phyloP scores from a whole-genome alignment of 2,113 vertebrate species.

The Centrocercus urophasianus region DNA sequence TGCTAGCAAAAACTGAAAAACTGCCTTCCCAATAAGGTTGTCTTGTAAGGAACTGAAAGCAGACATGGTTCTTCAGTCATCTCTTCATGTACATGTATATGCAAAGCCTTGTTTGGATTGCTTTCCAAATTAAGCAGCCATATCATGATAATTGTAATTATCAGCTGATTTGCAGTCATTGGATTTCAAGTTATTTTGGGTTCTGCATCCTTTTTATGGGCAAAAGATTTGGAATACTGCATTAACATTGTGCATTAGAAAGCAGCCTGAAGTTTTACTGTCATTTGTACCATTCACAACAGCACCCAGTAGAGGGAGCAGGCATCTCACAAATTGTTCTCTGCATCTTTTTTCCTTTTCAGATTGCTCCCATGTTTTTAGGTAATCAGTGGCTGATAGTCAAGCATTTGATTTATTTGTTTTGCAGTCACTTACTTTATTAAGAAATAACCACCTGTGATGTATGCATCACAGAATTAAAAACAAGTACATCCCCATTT shows the following conservation, averaged over 20 bases:
- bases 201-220: background rate
- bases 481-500: background rate
- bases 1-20: background rate
- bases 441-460: background rate
- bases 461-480: rapidly evolving
- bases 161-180: background rate
- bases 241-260: background rate
- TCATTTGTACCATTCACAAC: background rate
- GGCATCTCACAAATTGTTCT: background rate
- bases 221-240: background rate
- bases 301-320: conserved; percentile 47
- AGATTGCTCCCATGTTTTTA: background rate
- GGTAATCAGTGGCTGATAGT: background rate
- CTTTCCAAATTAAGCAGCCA: background rate
- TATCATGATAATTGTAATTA: background rate
- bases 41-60: background rate
- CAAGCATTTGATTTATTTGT: background rate
- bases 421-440: background rate
- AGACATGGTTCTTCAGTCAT: background rate
- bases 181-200: background rate
- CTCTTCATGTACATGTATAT: rapidly evolving
- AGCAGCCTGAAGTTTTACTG: background rate
- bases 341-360: background rate
- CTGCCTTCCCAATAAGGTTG: background rate
- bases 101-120: background rate